Evolutionary conservation across 2,113 vertebrate genomes (phyloP).

Genomic region (Otus sunia): DNA sequence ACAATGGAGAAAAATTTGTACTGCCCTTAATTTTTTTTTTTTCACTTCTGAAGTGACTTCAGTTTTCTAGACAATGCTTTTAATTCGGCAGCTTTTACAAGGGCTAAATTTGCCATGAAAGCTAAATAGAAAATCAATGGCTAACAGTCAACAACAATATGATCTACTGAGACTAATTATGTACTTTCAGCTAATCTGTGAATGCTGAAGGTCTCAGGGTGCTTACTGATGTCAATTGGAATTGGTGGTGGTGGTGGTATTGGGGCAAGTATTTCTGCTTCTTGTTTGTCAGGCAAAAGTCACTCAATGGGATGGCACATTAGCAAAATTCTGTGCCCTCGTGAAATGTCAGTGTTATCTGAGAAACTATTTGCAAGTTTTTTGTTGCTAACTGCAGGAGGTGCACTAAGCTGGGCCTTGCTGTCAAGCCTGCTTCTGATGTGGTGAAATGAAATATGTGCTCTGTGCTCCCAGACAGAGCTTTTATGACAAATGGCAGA

Average conservation of each 20-base stretch:
- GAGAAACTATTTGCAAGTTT: background rate
- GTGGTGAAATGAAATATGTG: background rate
- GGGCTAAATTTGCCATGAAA: slow-evolving; percentile 7
- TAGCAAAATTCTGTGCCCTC: background rate
- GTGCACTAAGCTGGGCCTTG: background rate
- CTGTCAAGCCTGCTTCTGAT: background rate
- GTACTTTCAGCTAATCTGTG: background rate
- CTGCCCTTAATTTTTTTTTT: background rate
- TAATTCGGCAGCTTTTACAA: slow-evolving; percentile 7
- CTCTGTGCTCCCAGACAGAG: background rate
- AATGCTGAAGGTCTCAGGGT: background rate
- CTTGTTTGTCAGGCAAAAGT: background rate
- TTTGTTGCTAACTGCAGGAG: background rate
- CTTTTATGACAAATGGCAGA: background rate
- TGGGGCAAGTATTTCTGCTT: background rate
- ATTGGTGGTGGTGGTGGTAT: background rate
- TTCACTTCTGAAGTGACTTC: background rate
- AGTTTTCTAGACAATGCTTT: background rate
- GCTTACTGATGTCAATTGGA: background rate
- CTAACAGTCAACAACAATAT: background rate
- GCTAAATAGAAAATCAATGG: background rate
- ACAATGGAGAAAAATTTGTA: background rate
- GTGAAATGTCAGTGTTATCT: background rate
- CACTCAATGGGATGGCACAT: background rate
- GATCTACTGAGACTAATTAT: background rate